Conservation (phyloP, 2,797 vertebrate genomes). For the Anniella stebbinsi region DNA sequence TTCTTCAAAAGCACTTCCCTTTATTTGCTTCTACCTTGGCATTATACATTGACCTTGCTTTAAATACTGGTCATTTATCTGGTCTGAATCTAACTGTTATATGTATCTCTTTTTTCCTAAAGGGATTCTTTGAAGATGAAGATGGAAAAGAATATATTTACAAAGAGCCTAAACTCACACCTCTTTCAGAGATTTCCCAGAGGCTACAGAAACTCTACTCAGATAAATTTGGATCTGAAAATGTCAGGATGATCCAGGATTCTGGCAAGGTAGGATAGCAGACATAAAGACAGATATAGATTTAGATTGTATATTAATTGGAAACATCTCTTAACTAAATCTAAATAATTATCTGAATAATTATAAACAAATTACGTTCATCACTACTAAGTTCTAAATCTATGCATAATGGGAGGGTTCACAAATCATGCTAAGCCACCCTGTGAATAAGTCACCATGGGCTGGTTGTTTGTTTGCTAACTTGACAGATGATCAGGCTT, state of each 20-base stretch:
- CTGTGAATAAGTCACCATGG: too few species aligned
- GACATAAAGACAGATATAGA: not conserved
- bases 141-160: slow-evolving; percentile 99
- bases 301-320: not conserved
- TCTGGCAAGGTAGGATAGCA: slow-evolving; percentile 88
- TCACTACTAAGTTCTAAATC: not conserved
- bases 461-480: too few species aligned
- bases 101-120: slow-evolving; percentile 28
- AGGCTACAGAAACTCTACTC: slow-evolving; percentile 96
- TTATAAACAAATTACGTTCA: not conserved
- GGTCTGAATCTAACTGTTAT: not conserved
- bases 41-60: slow-evolving; percentile 65
- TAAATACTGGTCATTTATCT: slow-evolving; percentile 16
- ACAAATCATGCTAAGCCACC: too few species aligned
- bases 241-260: slow-evolving; percentile 99
- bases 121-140: slow-evolving; percentile 99
- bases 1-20: slow-evolving; percentile 59
- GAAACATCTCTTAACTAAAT: not conserved
- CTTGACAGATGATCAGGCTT: too few species aligned
- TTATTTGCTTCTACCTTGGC: slow-evolving; percentile 64
- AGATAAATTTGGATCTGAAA: slow-evolving; percentile 97
- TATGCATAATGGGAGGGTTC: not conserved
- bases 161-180: slow-evolving; percentile 98
- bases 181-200: slow-evolving; percentile 97
- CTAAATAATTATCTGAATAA: not conserved